A percentile compares a stretch with the other conserved stretches of the same genome.
Conservation (phyloP, 23 tunicate genomes). For the Phallusia fumigata region DNA sequence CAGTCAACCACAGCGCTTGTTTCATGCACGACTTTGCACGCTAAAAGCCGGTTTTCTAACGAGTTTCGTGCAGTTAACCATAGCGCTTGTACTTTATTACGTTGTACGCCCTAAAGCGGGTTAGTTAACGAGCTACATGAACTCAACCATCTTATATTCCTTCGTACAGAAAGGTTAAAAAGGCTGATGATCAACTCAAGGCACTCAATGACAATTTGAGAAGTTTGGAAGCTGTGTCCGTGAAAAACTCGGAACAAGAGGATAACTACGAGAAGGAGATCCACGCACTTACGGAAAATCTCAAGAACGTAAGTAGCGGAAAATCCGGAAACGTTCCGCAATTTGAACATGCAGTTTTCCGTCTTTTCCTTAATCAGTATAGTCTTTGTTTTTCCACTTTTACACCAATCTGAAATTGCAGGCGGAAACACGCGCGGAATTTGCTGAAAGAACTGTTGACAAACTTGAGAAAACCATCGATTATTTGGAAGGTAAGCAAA, state of each 20-base stretch:
- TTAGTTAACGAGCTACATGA: no score
- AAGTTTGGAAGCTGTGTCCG: slow-evolving; percentile 78
- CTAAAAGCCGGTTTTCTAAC: no score
- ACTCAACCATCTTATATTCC: no score
- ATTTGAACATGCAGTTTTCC: background rate
- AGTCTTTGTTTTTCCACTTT: background rate
- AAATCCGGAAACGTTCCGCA: background rate
- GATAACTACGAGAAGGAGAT: slow-evolving; percentile 96
- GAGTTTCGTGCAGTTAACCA: no score
- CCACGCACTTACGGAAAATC: slow-evolving; percentile 72
- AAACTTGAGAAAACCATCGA: slow-evolving; percentile 96
- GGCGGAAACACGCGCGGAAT: slow-evolving; percentile 99
- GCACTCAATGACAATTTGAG: slow-evolving; percentile 67
- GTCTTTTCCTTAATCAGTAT: background rate
- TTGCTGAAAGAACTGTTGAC: slow-evolving; percentile 98
- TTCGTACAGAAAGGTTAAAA: slow-evolving; percentile 63
- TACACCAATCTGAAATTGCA: slow-evolving; percentile 19
- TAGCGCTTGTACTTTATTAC: no score
- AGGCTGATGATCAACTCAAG: slow-evolving; percentile 86
- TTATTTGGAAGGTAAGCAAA: slow-evolving; percentile 89
- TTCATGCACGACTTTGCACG: no score
- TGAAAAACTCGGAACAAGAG: slow-evolving; percentile 92
- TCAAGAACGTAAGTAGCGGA: slow-evolving; percentile 78
- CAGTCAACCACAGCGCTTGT: no score
- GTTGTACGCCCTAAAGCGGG: no score